Conservation (phyloP, 1,140 invertebrate species). For the Delia radicum region DNA sequence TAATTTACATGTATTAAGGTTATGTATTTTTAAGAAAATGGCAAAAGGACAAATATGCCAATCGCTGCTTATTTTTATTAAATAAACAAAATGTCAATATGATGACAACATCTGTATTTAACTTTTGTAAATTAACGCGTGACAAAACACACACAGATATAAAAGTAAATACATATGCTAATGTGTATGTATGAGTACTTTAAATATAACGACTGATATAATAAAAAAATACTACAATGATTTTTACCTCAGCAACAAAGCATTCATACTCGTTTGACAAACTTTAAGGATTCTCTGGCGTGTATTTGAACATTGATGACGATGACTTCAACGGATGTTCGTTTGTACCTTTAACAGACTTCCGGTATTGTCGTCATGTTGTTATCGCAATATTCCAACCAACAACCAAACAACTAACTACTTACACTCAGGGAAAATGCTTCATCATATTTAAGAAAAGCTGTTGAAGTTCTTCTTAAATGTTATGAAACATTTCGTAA, state of each 20-base stretch:
- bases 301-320: background rate
- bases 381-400: no score
- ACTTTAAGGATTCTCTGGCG: background rate
- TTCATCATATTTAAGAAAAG: no score
- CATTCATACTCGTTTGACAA: no score
- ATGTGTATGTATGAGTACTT: background rate
- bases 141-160: background rate
- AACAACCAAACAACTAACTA: no score
- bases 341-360: constrained; percentile 27
- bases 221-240: background rate
- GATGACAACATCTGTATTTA: constrained; percentile 17
- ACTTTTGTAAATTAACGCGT: constrained; percentile 10
- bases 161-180: background rate
- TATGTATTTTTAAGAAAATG: no score
- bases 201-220: background rate
- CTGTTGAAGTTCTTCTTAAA: no score
- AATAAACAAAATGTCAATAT: constrained; percentile 6
- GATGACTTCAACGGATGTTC: constrained; percentile 29
- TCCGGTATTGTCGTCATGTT: constrained; percentile 15
- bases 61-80: background rate
- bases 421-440: no score
- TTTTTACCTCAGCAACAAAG: background rate
- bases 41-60: background rate
- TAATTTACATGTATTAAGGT: no score
- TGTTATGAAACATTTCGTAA: no score